phyloP scores from a whole-genome alignment of 1,140 invertebrate species.

The Chionoecetes opilio region DNA sequence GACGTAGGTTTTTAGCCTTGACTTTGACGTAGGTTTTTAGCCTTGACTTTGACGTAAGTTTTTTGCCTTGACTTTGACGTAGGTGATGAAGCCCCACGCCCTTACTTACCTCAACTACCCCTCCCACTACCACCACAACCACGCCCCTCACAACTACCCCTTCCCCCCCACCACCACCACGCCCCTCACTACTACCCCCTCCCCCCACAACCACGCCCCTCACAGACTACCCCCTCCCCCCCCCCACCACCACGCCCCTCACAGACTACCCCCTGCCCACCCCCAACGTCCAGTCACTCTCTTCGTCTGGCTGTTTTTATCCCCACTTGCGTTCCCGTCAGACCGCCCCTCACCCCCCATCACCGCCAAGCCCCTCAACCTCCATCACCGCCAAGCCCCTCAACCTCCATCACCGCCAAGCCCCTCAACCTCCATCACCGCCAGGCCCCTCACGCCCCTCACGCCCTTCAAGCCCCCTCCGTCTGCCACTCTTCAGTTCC shows the following conservation, averaged over 20 bases:
- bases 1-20: no score
- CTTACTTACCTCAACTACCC: no score
- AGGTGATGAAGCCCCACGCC: not conserved
- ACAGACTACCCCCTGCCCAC: not conserved
- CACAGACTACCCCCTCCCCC: not conserved
- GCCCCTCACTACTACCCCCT: not conserved
- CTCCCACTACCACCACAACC: no score
- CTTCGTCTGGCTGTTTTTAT: no score
- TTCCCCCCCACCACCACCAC: not conserved
- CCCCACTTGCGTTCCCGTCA: not conserved
- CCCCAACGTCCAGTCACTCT: not conserved
- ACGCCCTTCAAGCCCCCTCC: not conserved
- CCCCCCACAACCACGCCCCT: not conserved
- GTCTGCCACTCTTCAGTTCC: not conserved
- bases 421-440: no score
- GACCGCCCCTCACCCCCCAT: not conserved
- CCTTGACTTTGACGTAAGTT: not conserved
- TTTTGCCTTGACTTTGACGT: not conserved
- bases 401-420: no score
- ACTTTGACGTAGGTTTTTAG: no score
- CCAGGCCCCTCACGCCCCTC: no score
- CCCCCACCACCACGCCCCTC: not conserved
- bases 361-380: not conserved
- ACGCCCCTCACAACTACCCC: not conserved
- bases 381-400: not conserved